Evolutionary conservation across 2,113 vertebrate genomes (phyloP).

Genomic region (Myrmecophaga tridactyla): DNA sequence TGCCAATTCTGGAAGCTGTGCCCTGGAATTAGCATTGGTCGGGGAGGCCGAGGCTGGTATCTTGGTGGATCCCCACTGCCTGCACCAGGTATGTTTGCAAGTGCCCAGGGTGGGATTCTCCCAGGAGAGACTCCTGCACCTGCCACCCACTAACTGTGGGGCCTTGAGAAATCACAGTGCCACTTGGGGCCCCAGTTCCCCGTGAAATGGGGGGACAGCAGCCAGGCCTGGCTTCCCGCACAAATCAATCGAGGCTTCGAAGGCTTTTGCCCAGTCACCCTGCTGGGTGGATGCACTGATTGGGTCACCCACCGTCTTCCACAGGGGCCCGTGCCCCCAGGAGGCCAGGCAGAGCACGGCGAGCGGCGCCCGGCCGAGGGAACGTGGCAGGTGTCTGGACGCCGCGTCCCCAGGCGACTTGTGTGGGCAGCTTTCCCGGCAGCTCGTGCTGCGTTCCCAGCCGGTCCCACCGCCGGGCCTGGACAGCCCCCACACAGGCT

Average conservation of each 20-base stretch:
- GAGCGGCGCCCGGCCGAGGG: background rate
- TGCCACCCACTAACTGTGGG: background rate
- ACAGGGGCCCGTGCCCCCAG: background rate
- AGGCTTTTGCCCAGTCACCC: background rate
- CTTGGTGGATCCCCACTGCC: background rate
- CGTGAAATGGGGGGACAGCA: background rate
- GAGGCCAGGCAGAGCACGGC: background rate
- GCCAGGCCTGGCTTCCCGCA: background rate
- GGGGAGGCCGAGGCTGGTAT: background rate
- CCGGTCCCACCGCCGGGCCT: background rate
- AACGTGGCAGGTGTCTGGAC: slow-evolving; percentile 72
- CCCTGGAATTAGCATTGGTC: background rate
- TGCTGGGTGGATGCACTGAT: background rate
- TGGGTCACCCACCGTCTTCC: accelerated
- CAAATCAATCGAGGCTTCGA: background rate
- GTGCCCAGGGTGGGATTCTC: background rate
- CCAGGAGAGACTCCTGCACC: background rate
- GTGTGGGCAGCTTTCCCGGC: slow-evolving; percentile 52
- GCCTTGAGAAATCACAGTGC: background rate
- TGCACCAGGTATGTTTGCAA: background rate
- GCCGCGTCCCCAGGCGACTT: slow-evolving; percentile 62
- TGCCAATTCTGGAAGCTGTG: background rate
- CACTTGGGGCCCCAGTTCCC: background rate
- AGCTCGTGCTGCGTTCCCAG: slow-evolving; percentile 50
- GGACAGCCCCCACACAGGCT: background rate